Base-by-base conservation (phyloP, 2,888 invertebrate species). In the Drosophila planitibia region DNA sequence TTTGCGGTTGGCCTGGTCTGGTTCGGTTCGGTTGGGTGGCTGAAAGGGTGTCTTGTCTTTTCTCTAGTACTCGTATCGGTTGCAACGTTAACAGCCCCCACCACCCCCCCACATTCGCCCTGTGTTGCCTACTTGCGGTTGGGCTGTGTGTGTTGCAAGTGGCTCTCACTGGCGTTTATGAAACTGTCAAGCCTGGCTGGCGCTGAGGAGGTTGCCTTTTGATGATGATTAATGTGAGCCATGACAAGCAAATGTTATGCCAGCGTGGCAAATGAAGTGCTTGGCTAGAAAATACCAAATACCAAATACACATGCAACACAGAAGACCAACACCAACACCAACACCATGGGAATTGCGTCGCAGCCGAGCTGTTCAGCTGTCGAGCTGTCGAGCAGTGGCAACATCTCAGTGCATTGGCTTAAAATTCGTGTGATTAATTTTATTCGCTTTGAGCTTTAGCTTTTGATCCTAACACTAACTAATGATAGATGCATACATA, bases 181-280 rank as follows among this genome's bases (percentile, higher is more conserved):
- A 88, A 88, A 85, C 81, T 80, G 86, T 85, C 85, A 85, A 69
- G 81, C 47, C 69, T 65, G 67, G 60, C 67, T 67, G 62, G 54
- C 51, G 67, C 70, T 55, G 57, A 60, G 61, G 67, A 60, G 59
- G 67, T 41, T 51, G 67, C 35, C 60, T 59, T 66, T 88, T 89
- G 86, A 85, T 88, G 85, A 90, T 85, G 90, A 85, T 90, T 90
- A 90, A 90, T 90, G 89, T 61, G 83, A 55, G 70, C 69, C 89
- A 85, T 85, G 90, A 85, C 85, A 90, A 85, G 85, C 86, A 78
- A 85, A 85, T 88, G 86, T 80, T 78, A 71, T 83, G 81, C 71
- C 72, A 59, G 70, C 55, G 54, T 53, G 67, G 67, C 68, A 68
- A 82, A 80, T 80, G 82, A 82, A 80, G 82, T 80, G 82, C 66